Base-by-base conservation (phyloP, 2,113 vertebrate species). In the Tichodroma muraria region DNA sequence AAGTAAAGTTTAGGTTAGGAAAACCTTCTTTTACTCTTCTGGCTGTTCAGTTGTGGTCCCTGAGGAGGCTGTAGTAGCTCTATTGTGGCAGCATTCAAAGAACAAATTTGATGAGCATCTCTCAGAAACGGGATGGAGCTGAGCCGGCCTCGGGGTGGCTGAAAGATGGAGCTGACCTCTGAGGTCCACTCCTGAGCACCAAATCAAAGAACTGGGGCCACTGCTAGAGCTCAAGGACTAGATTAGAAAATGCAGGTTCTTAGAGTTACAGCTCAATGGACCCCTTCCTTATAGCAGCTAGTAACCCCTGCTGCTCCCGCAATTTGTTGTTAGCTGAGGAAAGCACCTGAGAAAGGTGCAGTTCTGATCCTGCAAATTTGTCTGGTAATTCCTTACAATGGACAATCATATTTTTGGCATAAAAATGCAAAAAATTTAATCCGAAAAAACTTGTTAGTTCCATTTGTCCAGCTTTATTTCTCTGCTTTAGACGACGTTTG, bases 401-500 rank as follows among this genome's bases (percentile, higher is more conserved):
- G 12, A 28, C 13, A 1, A 24, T 57, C 25, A 21, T 38, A 33
- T 11, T 2, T 4, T 20, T 1, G 2, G 24, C 3, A 0, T 52
- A 52, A 83, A 94, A 83, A 56, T 18, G 23, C 30, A n/a, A 59
- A 68, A 80, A 19, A 45, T 22, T 66, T 52, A 52, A 37, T 18
- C 4, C 2, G 18, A 44, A 73, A 22, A 16, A 42, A 10, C 13
- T 38, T 57, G 33, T 6, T 73, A 27, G 57, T 86, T 84, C n/a
- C 3, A 11, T 69, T 82, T 80, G 30, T 57, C 56, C 22, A 42
- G 23, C 21, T 72, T 71, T 80, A 30, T 47, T 72, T 66, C 53
- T 80, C 38, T 90, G 79, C 37, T 77, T 42, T 57, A 53, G 15
- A 57, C 44, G 19, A 44, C 6, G 2, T 53, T 88, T 52, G 53